Conservation (phyloP, 2,888 invertebrate genomes). For the Agrilus biguttatus region DNA sequence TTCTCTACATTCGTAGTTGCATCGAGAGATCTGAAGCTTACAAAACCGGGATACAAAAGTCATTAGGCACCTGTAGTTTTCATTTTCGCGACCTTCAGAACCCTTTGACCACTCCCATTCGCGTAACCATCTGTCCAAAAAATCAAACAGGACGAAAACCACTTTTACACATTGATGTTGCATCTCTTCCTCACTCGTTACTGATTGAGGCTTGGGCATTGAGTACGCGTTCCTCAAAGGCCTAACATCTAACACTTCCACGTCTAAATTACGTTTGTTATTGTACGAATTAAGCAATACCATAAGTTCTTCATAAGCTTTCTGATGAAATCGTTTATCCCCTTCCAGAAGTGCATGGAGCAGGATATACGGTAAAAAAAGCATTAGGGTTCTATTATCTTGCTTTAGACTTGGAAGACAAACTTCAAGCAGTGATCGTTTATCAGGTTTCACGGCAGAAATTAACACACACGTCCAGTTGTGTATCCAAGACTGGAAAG, state of each 20-base stretch:
- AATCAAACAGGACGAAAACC: constrained; percentile 60
- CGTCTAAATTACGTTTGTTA: constrained; percentile 9
- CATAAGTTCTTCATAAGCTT: constrained; percentile 40
- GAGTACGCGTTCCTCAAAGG: not conserved
- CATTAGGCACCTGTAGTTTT: constrained; percentile 13
- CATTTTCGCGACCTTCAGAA: constrained; percentile 14
- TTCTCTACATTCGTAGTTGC: constrained; percentile 62
- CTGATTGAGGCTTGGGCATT: not conserved
- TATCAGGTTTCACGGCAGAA: constrained; percentile 42
- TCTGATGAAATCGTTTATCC: constrained; percentile 25
- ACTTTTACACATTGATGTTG: constrained; percentile 50
- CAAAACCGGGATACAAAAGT: constrained; percentile 20
- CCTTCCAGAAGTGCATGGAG: constrained; percentile 47
- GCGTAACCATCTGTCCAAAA: constrained; percentile 58
- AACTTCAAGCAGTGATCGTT: constrained; percentile 46
- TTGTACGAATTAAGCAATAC: constrained; percentile 33
- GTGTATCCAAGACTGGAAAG: constrained; percentile 61
- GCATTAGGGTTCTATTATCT: constrained; percentile 54
- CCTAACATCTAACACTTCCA: constrained; percentile 1
- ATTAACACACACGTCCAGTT: constrained; percentile 61
- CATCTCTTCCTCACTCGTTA: constrained; percentile 16
- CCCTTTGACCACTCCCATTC: constrained; percentile 39
- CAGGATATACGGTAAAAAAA: constrained; percentile 62
- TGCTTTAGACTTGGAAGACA: constrained; percentile 63
- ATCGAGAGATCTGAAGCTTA: constrained; percentile 51